Evolutionary conservation across 2,888 invertebrate genomes (phyloP), one percentile per base, ranked within the genome.

Genomic region (Lasioglossum lativentre): DNA sequence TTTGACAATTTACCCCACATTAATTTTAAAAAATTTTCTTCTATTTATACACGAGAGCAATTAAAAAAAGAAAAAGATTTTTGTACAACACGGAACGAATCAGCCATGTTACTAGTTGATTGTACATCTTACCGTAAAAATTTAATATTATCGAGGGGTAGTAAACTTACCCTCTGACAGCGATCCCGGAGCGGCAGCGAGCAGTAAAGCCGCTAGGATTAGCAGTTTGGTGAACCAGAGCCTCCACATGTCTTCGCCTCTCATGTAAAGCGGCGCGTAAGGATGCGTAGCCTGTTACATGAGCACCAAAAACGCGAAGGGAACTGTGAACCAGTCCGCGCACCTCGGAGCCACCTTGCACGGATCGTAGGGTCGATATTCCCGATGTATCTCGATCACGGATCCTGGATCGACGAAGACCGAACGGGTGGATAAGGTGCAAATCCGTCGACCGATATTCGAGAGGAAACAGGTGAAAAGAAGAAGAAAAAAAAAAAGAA

Each of bases 161-260:
- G n/a, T n/a, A n/a, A n/a, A n/a, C 90, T 89, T 85, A 91, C 90
- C 90, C 80, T 91, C 84, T 19, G 86, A 77, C 72, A 83, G 74
- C 42, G 82, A 66, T 56, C 78, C 83, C 27, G 10, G 78, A 0
- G 63, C 30, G 5, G 74, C 75, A 73, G 76, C 63, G 45, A 86
- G 52, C 42, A 90, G 45, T 38, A 88, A 30, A 38, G 79, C 78
- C 47, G 78, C 80, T 71, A 87, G 42, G 27, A 91, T 83, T 70
- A 92, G 82, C 47, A 92, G 85, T 80, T 92, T 92, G 59, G 93
- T 93, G 89, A 93, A 91, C 92, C 91, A 90, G 71, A 92, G 90
- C 83, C 91, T 90, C 93, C 92, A 93, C 92, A 92, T 93, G 71
- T 92, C 90, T 86, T 85, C 86, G 80, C 80, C 91, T 86, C 52